Evolutionary conservation across 2,888 invertebrate genomes (phyloP).

Genomic region (Dynastes grantii): DNA sequence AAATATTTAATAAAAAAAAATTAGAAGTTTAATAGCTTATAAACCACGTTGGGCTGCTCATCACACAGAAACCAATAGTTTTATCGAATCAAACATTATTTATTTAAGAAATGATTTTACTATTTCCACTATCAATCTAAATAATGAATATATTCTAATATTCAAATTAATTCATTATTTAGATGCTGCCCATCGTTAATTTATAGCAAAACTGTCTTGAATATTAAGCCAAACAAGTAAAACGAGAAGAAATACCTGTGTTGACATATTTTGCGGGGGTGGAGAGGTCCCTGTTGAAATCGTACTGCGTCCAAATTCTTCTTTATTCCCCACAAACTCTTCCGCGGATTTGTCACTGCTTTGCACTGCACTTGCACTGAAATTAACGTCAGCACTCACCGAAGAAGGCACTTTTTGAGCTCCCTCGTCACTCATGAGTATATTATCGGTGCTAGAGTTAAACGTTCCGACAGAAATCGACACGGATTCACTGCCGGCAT

Average conservation of each 20-base stretch:
- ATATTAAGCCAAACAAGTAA: no score
- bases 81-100: no score
- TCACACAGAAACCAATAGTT: no score
- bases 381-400: constrained; percentile 72
- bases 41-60: no score
- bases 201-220: no score
- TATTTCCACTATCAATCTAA: no score
- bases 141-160: no score
- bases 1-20: no score
- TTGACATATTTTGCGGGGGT: constrained; percentile 89
- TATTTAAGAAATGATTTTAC: no score
- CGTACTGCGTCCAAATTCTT: constrained; percentile 24
- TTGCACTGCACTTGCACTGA: constrained; percentile 23
- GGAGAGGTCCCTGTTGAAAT: constrained; percentile 87
- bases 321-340: not conserved
- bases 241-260: constrained; percentile 73
- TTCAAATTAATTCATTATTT: no score
- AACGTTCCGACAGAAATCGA: constrained; percentile 58
- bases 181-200: no score
- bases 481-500: constrained; percentile 50
- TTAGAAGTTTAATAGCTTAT: no score
- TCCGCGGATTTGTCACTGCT: not conserved
- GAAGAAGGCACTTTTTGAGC: constrained; percentile 71
- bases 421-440: constrained; percentile 44
- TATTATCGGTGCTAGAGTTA: constrained; percentile 57